Conservation (phyloP, 2,888 invertebrate species). For the Drosophila anomelani region DNA sequence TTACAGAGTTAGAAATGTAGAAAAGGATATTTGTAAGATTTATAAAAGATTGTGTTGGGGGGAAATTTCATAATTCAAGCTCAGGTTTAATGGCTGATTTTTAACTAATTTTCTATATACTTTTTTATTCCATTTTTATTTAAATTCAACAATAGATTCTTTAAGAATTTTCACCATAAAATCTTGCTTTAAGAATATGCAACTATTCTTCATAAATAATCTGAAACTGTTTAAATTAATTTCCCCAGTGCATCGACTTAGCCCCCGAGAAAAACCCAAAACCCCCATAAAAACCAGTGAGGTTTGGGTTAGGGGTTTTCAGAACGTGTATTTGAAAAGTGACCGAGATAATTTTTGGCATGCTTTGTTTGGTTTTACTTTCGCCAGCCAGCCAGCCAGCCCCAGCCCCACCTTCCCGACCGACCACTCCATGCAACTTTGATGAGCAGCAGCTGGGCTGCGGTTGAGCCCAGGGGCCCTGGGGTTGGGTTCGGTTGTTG, state of each 20-base stretch:
- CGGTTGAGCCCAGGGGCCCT: constrained; percentile 41
- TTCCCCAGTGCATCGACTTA: constrained; percentile 3
- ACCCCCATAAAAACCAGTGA: constrained; percentile 11
- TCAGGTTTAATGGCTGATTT: no score
- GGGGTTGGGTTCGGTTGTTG: constrained; percentile 7
- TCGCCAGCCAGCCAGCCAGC: constrained; percentile 32
- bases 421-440: constrained; percentile 59
- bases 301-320: constrained; percentile 30
- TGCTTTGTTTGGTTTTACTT: constrained; percentile 74
- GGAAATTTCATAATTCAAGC: not conserved
- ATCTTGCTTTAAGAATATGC: not conserved
- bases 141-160: not conserved
- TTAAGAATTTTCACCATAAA: fast-evolving
- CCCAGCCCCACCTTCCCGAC: constrained; percentile 21
- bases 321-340: constrained; percentile 74
- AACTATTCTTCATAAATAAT: not conserved
- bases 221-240: not conserved
- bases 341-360: constrained; percentile 77
- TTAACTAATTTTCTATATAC: not conserved
- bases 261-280: not conserved
- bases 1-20: not conserved
- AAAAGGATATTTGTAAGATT: not conserved
- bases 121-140: not conserved
- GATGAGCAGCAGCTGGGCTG: constrained; percentile 72
- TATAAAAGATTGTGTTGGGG: not conserved